Evolutionary conservation across 35 echinoderm and acorn worm genomes (phyloP), one percentile per base, ranked within the genome.

Genomic region (Strongylocentrotus purpuratus): DNA sequence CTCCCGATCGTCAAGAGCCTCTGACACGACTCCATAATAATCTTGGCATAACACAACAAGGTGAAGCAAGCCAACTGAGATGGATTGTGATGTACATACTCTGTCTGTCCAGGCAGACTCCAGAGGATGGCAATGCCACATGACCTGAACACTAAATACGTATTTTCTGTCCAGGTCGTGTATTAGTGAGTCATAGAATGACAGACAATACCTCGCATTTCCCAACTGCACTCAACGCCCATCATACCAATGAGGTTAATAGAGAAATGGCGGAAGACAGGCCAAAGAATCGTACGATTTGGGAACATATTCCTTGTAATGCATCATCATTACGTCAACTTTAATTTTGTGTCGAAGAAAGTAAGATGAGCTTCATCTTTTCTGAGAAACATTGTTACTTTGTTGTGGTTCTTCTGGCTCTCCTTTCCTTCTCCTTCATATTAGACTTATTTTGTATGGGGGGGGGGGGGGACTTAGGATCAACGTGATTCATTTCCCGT

Each of bases 11-110:
- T 89, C 87, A 46, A 89, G 87, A 89, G 87, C 22, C 7, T 78
- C 65, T 78, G 65, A 78, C 65, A 78, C 65, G 65, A 78, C 65
- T 78, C 65, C 65, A 78, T 78, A 78, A 78, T 78, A 78, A 78
- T 78, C 65, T 78, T 78, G 65, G 65, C 65, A 78, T 78, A 78
- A 22, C 65, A 78, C 65, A 78, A 78, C 65, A 78, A 78, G 65
- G 65, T 78, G 65, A 78, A 78, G 65, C 20, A 7, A 41, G 35
- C 35, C 35, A 41, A 78, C 65, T 2, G 65, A 78, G 65, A n/a
- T n/a, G 22, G 65, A 78, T 78, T 78, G 65, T 78, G 65, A 78
- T 78, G 65, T n/a, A 22, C 18, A n/a, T 22, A n/a, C 65, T 28
- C 65, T n/a, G 20, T 59, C 35, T 41, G 35, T 78, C 65, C 65